phyloP scores from a whole-genome alignment of 2,797 vertebrate genomes.

The Xenops minutus region DNA sequence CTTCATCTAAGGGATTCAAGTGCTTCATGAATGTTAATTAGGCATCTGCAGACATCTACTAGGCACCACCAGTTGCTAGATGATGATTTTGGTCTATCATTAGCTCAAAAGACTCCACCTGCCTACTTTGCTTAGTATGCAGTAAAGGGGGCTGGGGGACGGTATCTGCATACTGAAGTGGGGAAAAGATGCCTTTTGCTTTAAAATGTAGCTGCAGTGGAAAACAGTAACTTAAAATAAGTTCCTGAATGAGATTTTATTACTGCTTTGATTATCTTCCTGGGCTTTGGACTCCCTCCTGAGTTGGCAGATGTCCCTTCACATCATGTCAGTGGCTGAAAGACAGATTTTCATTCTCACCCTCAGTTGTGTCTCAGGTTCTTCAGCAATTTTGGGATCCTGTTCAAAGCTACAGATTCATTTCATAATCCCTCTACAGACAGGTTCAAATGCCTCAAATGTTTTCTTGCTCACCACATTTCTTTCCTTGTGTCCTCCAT shows the following conservation, averaged over 20 bases:
- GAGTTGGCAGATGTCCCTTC: conserved; percentile 34
- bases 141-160: not conserved
- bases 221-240: not conserved
- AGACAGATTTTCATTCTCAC: not conserved
- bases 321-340: not conserved
- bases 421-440: not conserved
- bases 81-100: conserved; percentile 27
- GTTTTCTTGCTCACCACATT: not conserved
- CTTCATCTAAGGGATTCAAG: conserved; percentile 14
- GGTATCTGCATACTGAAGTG: not conserved
- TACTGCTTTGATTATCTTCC: conserved; percentile 16
- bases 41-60: conserved; percentile 38
- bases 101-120: conserved; percentile 29
- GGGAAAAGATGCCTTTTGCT: not conserved
- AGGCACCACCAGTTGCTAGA: conserved; percentile 24
- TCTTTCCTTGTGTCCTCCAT: not conserved
- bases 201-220: not conserved
- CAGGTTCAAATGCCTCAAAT: not conserved
- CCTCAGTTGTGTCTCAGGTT: not conserved
- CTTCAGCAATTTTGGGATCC: not conserved
- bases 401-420: not conserved
- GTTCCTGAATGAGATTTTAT: conserved; percentile 8
- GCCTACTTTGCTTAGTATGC: not conserved
- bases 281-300: not conserved
- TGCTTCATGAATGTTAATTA: conserved; percentile 47